These are phyloP conservation scores for Schrankia costaestrigalis DNA, from an alignment of 2,888 invertebrate species.

Conservation along the genomic window DNA sequence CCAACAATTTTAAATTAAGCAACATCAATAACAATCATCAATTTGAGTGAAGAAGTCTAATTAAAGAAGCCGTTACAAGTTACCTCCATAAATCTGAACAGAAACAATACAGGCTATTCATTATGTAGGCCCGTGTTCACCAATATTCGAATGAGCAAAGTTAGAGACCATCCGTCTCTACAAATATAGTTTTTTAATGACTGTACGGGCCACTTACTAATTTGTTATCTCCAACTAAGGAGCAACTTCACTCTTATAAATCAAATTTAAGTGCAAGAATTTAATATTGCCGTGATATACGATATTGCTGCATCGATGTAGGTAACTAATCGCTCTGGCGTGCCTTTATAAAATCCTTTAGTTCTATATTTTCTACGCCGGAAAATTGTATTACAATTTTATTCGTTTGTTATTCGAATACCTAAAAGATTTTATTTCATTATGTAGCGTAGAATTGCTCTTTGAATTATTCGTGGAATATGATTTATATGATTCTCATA, in stretches of 20 bases:
- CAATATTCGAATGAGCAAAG: conserved; percentile 74
- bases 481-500: conserved; percentile 22
- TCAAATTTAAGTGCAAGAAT: conserved; percentile 45
- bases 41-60: conserved; percentile 77
- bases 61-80: conserved; percentile 80
- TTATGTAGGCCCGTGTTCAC: conserved; percentile 66
- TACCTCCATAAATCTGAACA: conserved; percentile 78
- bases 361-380: conserved; percentile 6
- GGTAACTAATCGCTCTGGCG: conserved; percentile 14
- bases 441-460: conserved; percentile 11
- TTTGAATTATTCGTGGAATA: conserved; percentile 11
- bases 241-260: conserved; percentile 48
- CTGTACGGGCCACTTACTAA: conserved; percentile 51
- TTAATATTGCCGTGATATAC: conserved; percentile 33
- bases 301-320: conserved; percentile 29
- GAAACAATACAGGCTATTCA: conserved; percentile 76
- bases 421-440: conserved; percentile 18
- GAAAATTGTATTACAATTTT: conserved; percentile 8
- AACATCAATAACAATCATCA: conserved; percentile 76
- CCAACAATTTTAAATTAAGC: conserved; percentile 62
- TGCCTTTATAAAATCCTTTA: conserved; percentile 15
- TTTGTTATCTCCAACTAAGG: conserved; percentile 51
- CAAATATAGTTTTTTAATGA: conserved; percentile 77
- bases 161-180: conserved; percentile 51
- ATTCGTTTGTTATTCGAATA: conserved; percentile 11